Evolutionary conservation across 2,888 invertebrate species (phyloP).

Genomic region (Nomada ruficornis): DNA sequence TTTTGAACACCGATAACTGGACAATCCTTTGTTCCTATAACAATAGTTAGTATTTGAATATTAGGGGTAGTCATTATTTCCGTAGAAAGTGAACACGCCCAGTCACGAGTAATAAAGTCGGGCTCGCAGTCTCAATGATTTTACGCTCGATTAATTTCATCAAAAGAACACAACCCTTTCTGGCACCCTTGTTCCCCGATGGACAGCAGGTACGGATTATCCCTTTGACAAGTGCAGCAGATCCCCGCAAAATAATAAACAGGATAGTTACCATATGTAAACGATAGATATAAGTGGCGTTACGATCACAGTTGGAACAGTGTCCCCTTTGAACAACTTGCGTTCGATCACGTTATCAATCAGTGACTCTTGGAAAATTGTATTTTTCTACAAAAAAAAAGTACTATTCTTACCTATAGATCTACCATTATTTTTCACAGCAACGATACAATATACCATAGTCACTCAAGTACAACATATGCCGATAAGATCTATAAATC

Average conservation of each 20-base stretch:
- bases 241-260: conserved; percentile 46
- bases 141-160: conserved; percentile 49
- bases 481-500: conserved; percentile 52
- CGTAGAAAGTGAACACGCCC: neutral
- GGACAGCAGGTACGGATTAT: conserved; percentile 73
- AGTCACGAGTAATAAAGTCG: conserved; percentile 28
- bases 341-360: conserved; percentile 5
- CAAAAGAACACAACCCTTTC: conserved; percentile 35
- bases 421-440: neutral
- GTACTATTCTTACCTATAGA: neutral
- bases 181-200: conserved; percentile 32
- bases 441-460: neutral
- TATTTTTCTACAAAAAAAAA: too few species aligned
- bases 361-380: neutral
- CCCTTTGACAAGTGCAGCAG: conserved; percentile 45
- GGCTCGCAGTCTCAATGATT: conserved; percentile 16
- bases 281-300: conserved; percentile 29
- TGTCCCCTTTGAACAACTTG: neutral
- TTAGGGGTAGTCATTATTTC: neutral
- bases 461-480: conserved; percentile 39
- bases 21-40: too few species aligned
- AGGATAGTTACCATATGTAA: conserved; percentile 56
- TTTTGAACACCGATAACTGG: too few species aligned
- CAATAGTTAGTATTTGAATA: too few species aligned
- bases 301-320: conserved; percentile 38